phyloP scores from a whole-genome alignment of 2,797 vertebrate species.

The Apodemus agrarius region DNA sequence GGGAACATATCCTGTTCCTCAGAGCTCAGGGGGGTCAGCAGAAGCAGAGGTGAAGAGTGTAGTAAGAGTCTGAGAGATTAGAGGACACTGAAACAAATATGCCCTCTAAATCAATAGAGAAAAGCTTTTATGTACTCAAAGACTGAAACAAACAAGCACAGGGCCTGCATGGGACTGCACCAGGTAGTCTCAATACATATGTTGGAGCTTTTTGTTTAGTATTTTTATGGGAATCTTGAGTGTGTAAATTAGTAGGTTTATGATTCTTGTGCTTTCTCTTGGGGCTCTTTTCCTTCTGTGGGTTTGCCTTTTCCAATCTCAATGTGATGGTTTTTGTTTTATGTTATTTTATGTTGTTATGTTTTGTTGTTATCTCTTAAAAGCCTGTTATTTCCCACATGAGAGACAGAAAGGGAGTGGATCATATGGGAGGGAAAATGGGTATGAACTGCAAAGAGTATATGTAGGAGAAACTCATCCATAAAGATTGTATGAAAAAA shows the following conservation, averaged over 20 bases:
- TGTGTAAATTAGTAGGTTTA: neutral
- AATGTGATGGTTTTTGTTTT: neutral
- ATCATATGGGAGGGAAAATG: no score
- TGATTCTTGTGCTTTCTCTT: neutral
- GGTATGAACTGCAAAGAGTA: neutral
- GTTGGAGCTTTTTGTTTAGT: neutral
- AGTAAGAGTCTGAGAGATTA: neutral
- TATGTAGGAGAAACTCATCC: neutral
- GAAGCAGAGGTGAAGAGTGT: neutral
- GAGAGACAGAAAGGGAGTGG: neutral
- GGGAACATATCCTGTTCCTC: neutral
- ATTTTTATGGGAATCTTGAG: neutral
- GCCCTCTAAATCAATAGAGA: neutral
- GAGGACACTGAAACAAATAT: neutral
- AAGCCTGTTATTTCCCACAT: neutral
- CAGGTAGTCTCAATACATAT: neutral
- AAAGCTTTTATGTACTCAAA: neutral
- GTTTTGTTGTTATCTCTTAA: neutral
- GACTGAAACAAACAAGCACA: neutral
- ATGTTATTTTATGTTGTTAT: neutral
- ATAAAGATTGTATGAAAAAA: neutral
- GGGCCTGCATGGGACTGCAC: neutral
- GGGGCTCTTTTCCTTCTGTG: neutral
- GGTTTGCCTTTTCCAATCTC: neutral
- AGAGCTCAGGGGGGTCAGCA: neutral